These are phyloP conservation scores for Fistularia commersonii DNA, from an alignment of 2,797 vertebrate species.

Conservation along the genomic window DNA sequence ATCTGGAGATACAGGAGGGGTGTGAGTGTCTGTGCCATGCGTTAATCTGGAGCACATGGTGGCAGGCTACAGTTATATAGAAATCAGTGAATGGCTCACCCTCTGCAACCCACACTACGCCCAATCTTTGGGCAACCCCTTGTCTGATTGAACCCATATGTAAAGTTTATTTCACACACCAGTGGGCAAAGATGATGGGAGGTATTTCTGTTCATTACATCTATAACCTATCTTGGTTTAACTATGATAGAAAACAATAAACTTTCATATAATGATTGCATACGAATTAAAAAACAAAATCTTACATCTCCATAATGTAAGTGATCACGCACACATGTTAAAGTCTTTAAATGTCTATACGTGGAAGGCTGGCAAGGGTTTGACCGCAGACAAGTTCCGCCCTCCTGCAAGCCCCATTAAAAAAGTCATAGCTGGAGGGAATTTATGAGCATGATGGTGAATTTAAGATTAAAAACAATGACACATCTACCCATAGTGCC, in stretches of 20 bases:
- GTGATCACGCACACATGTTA: conserved; percentile 30
- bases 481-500: conserved; percentile 14
- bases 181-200: conserved; percentile 22
- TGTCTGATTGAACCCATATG: conserved; percentile 60
- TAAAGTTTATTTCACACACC: conserved; percentile 39
- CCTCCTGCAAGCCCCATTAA: conserved; percentile 45
- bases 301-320: conserved; percentile 9
- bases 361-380: conserved; percentile 41
- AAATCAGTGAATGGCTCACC: conserved; percentile 49
- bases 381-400: conserved; percentile 53
- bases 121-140: conserved; percentile 44
- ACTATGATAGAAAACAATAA: conserved; percentile 15
- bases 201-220: conserved; percentile 28
- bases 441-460: conserved; percentile 38
- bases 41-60: conserved; percentile 57
- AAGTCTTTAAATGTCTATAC: conserved; percentile 48
- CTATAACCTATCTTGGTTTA: conserved; percentile 20
- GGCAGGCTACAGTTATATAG: conserved; percentile 23
- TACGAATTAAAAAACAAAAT: conserved; percentile 15
- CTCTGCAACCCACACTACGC: conserved; percentile 24
- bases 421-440: conserved; percentile 24
- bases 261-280: conserved; percentile 4
- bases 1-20: conserved; percentile 21
- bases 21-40: conserved; percentile 32
- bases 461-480: conserved; percentile 52